Evolutionary conservation across 2,888 invertebrate genomes (phyloP).

Genomic region (Dermolepida albohirtum): DNA sequence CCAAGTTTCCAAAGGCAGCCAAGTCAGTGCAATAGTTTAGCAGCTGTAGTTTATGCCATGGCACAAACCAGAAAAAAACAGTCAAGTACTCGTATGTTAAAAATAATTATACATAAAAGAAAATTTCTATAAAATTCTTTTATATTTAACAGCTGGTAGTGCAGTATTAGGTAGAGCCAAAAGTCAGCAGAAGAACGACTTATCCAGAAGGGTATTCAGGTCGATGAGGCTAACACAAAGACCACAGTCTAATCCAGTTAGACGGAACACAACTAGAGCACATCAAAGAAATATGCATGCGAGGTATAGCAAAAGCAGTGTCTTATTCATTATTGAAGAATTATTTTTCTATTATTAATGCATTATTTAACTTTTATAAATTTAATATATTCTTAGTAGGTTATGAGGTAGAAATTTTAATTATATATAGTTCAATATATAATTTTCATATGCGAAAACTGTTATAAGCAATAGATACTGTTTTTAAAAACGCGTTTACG

Average conservation of each 20-base stretch:
- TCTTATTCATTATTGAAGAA: too few species aligned
- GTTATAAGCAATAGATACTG: too few species aligned
- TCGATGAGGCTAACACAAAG: conserved; percentile 70
- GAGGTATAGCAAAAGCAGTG: conserved; percentile 54
- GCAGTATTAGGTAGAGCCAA: conserved; percentile 59
- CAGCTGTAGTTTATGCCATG: conserved; percentile 90
- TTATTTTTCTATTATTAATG: too few species aligned
- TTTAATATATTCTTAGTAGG: too few species aligned
- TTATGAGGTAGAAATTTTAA: too few species aligned
- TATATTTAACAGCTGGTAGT: conserved; percentile 55
- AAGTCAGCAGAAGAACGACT: conserved; percentile 60
- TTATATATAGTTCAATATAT: too few species aligned
- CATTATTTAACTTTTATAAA: too few species aligned
- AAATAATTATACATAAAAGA: background rate
- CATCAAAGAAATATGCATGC: conserved; percentile 62
- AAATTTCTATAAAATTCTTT: conserved; percentile 5
- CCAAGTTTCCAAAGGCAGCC: conserved; percentile 74
- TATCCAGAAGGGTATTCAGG: conserved; percentile 65
- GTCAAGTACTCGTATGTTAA: conserved; percentile 64
- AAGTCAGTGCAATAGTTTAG: conserved; percentile 82
- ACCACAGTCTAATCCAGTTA: conserved; percentile 66
- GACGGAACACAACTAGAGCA: conserved; percentile 71
- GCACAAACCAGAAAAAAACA: conserved; percentile 84
- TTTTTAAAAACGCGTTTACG: too few species aligned
- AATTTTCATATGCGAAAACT: too few species aligned